A percentile compares a stretch with the other conserved stretches of the same genome.
These are phyloP conservation scores for Ranitomeya imitator DNA, from an alignment of 2,113 vertebrate species.

Conservation along the genomic window DNA sequence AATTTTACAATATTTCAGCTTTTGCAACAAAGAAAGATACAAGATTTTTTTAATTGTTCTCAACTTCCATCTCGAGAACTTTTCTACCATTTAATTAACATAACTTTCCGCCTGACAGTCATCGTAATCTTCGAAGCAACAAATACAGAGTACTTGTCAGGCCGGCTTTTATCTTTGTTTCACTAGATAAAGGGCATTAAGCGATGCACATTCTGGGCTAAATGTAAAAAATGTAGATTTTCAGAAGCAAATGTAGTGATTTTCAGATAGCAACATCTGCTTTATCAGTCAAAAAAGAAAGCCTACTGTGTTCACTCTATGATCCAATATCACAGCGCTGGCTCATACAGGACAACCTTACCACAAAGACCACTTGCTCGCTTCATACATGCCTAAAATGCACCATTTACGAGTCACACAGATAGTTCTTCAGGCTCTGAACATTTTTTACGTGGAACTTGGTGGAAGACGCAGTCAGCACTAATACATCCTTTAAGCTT, in stretches of 20 bases:
- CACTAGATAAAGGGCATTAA: slow-evolving; percentile 26
- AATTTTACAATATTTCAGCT: background rate
- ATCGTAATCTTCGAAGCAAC: background rate
- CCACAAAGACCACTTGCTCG: slow-evolving; percentile 17
- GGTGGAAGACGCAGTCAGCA: background rate
- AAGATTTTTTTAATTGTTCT: background rate
- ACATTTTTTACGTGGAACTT: background rate
- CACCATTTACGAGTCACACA: background rate
- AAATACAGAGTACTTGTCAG: background rate
- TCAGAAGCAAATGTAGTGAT: slow-evolving; percentile 4
- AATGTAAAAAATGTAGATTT: slow-evolving; percentile 20
- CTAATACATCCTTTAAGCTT: slow-evolving; percentile 44
- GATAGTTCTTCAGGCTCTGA: background rate
- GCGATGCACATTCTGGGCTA: background rate
- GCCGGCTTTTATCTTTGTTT: background rate
- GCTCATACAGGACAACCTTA: background rate
- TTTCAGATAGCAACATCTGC: slow-evolving; percentile 17
- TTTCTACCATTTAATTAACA: slow-evolving; percentile 15
- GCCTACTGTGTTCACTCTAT: background rate
- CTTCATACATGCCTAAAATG: background rate
- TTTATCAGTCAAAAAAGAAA: background rate
- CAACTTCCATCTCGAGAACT: background rate
- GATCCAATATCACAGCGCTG: background rate
- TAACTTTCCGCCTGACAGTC: background rate
- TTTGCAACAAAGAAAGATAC: background rate